A percentile compares a stretch with the other conserved stretches of the same genome.
Evolutionary conservation across 1,140 invertebrate genomes (phyloP).

Genomic region (Magallana gigas): DNA sequence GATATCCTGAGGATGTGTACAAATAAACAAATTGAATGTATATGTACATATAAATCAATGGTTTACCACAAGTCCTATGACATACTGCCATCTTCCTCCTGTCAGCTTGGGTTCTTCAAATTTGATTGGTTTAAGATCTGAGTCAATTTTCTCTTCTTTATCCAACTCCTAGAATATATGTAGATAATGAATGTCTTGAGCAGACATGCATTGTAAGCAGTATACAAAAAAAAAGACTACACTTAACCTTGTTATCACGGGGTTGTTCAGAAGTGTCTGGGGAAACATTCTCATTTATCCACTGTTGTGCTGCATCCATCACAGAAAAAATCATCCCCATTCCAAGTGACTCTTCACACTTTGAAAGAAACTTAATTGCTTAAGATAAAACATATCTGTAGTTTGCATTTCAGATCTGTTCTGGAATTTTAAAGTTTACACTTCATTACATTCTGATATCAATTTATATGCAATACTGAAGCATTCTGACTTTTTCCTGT

Average conservation of each 20-base stretch:
- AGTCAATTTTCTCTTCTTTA: conserved; percentile 10
- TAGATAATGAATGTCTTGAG: neutral
- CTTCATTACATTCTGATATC: too few species aligned
- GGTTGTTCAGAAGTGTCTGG: neutral
- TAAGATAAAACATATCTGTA: neutral
- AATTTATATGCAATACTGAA: too few species aligned
- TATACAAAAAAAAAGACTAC: neutral
- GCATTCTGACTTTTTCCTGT: conserved; percentile 37
- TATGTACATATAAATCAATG: neutral
- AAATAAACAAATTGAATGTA: neutral
- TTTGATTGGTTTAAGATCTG: conserved; percentile 37
- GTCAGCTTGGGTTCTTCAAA: conserved; percentile 57
- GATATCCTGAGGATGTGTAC: too few species aligned
- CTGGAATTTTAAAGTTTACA: too few species aligned
- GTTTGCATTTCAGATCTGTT: too few species aligned
- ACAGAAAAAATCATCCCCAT: conserved; percentile 63
- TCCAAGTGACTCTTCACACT: conserved; percentile 61
- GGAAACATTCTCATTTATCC: conserved; percentile 60
- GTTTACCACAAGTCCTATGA: conserved; percentile 62
- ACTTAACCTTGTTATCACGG: neutral
- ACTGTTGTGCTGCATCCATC: conserved; percentile 59
- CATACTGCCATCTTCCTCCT: conserved; percentile 66
- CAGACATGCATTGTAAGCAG: neutral
- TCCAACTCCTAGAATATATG: conserved; percentile 19
- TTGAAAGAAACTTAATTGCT: neutral